A percentile compares a stretch with the other conserved stretches of the same genome.
These are phyloP conservation scores for Forbesichthys papilliferus DNA, from an alignment of 2,113 vertebrate genomes.

Conservation along the genomic window DNA sequence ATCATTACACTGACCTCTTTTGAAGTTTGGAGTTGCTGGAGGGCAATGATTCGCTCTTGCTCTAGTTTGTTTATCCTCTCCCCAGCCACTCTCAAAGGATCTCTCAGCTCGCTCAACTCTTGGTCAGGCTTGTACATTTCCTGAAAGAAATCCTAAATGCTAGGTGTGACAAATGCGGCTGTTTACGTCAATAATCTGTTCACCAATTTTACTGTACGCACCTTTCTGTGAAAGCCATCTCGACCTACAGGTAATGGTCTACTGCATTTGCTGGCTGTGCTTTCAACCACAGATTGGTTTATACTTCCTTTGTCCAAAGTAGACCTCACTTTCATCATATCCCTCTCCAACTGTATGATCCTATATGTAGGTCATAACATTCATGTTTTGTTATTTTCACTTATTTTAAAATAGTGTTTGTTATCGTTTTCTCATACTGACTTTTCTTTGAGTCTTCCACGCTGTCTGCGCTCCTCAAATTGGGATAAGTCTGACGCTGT, in stretches of 20 bases:
- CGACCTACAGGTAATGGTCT: conserved; percentile 37
- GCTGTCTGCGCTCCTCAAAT: conserved; percentile 55
- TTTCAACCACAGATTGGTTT: not conserved
- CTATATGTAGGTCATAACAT: conserved; percentile 48
- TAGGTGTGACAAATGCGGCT: not conserved
- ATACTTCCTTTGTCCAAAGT: conserved; percentile 46
- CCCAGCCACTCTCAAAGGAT: conserved; percentile 63
- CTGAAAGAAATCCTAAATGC: conserved; percentile 33
- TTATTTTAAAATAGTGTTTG: not conserved
- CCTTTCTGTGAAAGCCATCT: conserved; percentile 54
- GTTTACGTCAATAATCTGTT: not conserved
- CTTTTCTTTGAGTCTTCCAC: conserved; percentile 70
- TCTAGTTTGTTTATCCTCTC: conserved; percentile 48
- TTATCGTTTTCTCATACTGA: conserved; percentile 43
- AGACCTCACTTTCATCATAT: conserved; percentile 65
- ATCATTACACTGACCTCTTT: conserved; percentile 51
- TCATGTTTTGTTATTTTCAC: not conserved
- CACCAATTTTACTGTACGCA: not conserved
- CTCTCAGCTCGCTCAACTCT: conserved; percentile 57
- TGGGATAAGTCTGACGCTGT: conserved; percentile 45
- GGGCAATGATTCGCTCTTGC: conserved; percentile 55
- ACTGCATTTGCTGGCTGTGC: not conserved
- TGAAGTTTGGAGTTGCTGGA: conserved; percentile 51
- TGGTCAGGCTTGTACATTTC: conserved; percentile 38
- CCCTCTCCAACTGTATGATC: conserved; percentile 72